Base-by-base conservation (phyloP, 2,113 vertebrate genomes). In the Epinephelus fuscoguttatus region DNA sequence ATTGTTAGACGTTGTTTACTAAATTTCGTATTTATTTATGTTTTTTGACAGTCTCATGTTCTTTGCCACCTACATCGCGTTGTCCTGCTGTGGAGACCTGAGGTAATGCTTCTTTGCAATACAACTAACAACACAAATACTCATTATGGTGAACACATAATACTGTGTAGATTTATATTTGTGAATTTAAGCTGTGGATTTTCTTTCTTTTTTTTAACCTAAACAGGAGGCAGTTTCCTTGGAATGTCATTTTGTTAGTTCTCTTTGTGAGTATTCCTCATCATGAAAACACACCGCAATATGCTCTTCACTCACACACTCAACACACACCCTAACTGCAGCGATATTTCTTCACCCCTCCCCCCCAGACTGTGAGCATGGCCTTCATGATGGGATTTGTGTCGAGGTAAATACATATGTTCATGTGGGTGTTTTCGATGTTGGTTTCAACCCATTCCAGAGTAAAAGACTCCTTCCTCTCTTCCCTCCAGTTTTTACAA, bases 191-290 rank as follows among this genome's bases (percentile, higher is more conserved):
- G 15, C 14, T 71, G 0, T 56, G 2, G 27, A 27, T 37, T 60
- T 61, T 17, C 1, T 64, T 33, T 50, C 13, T 55, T 4, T 14
- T 30, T 15, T 77, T 30, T 23, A 6, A 19, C 13, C 10, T 3
- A 19, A 81, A 82, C 95, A 99, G 98, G 97, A 97, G 98, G 71
- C 92, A 96, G 82, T 98, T 97, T 88, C 98, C 98, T 42, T 98
- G 97, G 97, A 99, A 99, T 78, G 82, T 98, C 80, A 96, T 97
- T 80, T 94, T 99, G 59, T 91, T 99, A 79, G 94, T 94, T 82
- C 91, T 99, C 85, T 99, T 99, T 91, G 98, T 99, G 90, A 98
- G 98, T 98, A 88, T 78, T 18, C 40, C 0, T 63, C 40, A 52
- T 7, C 18, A 55, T 64, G 4, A 68, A 80, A 78, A 60, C 7